These are phyloP conservation scores for Epirrhoe alternata DNA, from an alignment of 2,888 invertebrate genomes.

Conservation along the genomic window DNA sequence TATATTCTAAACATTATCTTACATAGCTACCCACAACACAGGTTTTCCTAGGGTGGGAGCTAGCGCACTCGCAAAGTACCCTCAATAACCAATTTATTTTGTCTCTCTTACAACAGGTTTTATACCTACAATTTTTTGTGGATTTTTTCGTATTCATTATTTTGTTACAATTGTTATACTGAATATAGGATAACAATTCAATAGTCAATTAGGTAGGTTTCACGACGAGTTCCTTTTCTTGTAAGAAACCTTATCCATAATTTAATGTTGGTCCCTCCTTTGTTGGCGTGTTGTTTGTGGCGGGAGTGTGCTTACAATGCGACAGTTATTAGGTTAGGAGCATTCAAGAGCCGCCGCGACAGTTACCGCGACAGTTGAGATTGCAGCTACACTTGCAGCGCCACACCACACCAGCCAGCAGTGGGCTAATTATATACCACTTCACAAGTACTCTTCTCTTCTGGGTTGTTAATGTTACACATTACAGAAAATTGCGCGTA, in stretches of 20 bases:
- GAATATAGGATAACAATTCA: too few relatives aligned
- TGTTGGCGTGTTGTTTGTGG: background rate
- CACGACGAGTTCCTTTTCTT: background rate
- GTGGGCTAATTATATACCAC: slow-evolving; percentile 1
- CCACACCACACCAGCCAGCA: background rate
- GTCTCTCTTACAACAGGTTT: too few relatives aligned
- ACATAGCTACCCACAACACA: too few relatives aligned
- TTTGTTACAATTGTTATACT: too few relatives aligned
- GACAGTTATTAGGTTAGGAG: background rate
- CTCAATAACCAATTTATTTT: too few relatives aligned
- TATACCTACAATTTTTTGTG: too few relatives aligned
- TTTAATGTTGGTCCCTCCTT: background rate
- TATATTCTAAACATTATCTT: too few relatives aligned
- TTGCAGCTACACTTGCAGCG: background rate
- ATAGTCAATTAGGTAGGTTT: too few relatives aligned
- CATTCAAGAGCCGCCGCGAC: background rate
- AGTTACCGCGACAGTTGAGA: background rate
- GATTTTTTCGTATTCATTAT: too few relatives aligned
- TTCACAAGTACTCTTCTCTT: background rate
- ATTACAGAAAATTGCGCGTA: background rate
- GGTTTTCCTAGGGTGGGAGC: too few relatives aligned
- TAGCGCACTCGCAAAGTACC: too few relatives aligned
- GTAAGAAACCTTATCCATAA: background rate
- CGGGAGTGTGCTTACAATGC: background rate
- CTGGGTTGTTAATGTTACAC: background rate